Conservation (phyloP, 1,140 invertebrate genomes). For the Oscheius sp. region DNA sequence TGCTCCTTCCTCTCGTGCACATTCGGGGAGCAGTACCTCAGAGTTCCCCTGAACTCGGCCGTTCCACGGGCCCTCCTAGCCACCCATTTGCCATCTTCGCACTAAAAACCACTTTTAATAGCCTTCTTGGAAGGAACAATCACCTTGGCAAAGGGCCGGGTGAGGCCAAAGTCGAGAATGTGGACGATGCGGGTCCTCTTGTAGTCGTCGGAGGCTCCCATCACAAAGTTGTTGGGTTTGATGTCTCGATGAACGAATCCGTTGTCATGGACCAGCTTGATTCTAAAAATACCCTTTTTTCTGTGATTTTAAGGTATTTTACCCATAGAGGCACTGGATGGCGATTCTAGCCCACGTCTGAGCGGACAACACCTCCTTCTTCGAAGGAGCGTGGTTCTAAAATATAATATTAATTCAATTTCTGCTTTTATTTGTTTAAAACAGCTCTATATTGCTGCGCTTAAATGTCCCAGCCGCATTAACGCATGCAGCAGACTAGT, state of each 20-base stretch:
- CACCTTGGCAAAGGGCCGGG: slow-evolving; percentile 5
- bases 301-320: too few species aligned
- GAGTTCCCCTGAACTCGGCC: slow-evolving; percentile 50
- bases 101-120: slow-evolving; percentile 13
- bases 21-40: slow-evolving; percentile 45
- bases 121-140: neutral
- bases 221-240: slow-evolving; percentile 50
- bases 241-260: slow-evolving; percentile 45
- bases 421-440: too few species aligned
- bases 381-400: too few species aligned
- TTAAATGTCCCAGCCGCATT: too few species aligned
- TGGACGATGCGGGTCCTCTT: slow-evolving; percentile 37
- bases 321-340: slow-evolving; percentile 40
- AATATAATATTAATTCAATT: too few species aligned
- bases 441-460: too few species aligned
- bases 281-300: too few species aligned
- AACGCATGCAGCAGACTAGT: too few species aligned
- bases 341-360: slow-evolving; percentile 35
- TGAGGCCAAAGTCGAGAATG: slow-evolving; percentile 41
- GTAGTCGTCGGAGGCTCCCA: slow-evolving; percentile 36
- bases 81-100: slow-evolving; percentile 29
- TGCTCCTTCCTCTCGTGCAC: slow-evolving; percentile 46
- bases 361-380: slow-evolving; percentile 11
- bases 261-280: slow-evolving; percentile 36
- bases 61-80: slow-evolving; percentile 41